A percentile compares a stretch with the other conserved stretches of the same genome.
Evolutionary conservation across 2,113 vertebrate species (phyloP).

Genomic region (Piaya cayana): DNA sequence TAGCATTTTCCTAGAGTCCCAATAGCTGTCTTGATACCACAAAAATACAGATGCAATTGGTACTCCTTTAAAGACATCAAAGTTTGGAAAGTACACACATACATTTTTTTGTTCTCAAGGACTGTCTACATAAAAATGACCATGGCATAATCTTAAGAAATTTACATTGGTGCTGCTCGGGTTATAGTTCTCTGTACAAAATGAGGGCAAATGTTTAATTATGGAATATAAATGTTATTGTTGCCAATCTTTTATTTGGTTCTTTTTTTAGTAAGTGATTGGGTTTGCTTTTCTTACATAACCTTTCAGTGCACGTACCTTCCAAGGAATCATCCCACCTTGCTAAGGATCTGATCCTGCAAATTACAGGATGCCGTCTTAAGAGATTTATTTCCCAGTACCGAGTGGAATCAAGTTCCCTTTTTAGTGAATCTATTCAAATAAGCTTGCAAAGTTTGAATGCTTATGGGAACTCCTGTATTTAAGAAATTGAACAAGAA

Average conservation of each 20-base stretch:
- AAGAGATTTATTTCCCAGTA: neutral
- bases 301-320: neutral
- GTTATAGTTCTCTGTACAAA: neutral
- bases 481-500: neutral
- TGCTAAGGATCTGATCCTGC: neutral
- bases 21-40: neutral
- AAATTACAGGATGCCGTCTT: neutral
- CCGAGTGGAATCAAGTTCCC: neutral
- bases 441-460: neutral
- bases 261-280: neutral
- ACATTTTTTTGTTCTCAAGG: neutral
- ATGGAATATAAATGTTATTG: neutral
- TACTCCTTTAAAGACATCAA: neutral
- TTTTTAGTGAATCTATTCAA: neutral
- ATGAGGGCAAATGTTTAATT: neutral
- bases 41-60: neutral
- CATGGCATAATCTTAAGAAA: neutral
- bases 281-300: neutral
- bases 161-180: neutral
- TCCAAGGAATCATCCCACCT: neutral
- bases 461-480: neutral
- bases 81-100: neutral
- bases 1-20: neutral
- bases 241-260: fast-evolving
- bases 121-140: neutral